phyloP scores from a whole-genome alignment of 2,113 vertebrate species.

The Vulpes ferrilata region DNA sequence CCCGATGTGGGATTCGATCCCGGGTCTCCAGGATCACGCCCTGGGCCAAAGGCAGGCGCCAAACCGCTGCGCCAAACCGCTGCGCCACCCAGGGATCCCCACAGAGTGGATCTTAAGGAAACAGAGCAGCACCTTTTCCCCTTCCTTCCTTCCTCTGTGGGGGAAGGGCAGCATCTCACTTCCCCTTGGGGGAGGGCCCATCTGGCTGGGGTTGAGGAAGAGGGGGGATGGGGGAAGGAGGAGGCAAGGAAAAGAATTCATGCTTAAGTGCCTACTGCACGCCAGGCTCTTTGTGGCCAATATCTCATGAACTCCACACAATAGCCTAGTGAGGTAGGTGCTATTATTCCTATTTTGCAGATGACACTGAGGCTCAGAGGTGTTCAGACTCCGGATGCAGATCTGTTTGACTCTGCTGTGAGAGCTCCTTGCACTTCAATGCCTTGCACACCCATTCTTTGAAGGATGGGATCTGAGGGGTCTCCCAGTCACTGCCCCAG shows the following conservation, averaged over 20 bases:
- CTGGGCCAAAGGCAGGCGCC: too few relatives aligned
- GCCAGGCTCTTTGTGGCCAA: neutral
- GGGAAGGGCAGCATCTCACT: conserved; percentile 4
- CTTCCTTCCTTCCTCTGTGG: conserved; percentile 7
- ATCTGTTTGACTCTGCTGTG: neutral
- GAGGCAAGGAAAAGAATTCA: neutral
- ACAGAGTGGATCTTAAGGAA: neutral
- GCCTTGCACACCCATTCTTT: neutral
- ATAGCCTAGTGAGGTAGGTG: neutral
- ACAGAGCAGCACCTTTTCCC: neutral
- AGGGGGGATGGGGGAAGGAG: neutral
- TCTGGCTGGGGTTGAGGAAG: conserved; percentile 27
- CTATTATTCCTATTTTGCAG: conserved; percentile 3
- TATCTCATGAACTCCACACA: neutral
- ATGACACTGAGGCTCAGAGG: neutral
- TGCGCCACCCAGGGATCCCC: neutral
- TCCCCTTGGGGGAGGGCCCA: conserved; percentile 49
- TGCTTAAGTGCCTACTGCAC: neutral
- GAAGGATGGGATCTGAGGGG: neutral
- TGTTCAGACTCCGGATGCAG: neutral
- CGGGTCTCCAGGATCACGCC: too few relatives aligned
- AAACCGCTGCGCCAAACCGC: too few relatives aligned
- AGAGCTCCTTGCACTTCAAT: neutral
- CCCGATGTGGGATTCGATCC: too few relatives aligned
- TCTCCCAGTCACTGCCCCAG: neutral